Evolutionary conservation across 2,797 vertebrate genomes (phyloP).

Genomic region (Naso thynnoides): DNA sequence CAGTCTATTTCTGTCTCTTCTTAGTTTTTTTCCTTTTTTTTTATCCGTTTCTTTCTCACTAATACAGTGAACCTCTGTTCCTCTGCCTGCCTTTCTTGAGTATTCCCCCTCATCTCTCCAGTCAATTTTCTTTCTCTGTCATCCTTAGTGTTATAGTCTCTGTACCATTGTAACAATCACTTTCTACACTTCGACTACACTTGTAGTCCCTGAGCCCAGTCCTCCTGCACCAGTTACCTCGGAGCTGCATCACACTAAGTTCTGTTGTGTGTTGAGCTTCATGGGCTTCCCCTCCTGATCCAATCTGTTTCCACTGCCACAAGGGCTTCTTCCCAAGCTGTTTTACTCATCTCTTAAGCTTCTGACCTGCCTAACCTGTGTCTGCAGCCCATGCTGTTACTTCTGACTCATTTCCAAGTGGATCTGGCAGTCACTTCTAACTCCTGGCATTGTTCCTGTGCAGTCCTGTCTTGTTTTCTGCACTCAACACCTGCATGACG

Average conservation of each 20-base stretch:
- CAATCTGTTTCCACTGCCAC: background rate
- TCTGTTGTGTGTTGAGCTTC: background rate
- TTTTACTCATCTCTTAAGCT: background rate
- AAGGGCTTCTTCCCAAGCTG: background rate
- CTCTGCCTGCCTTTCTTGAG: background rate
- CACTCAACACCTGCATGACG: no score
- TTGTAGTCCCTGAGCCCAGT: no score
- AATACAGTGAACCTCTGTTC: background rate
- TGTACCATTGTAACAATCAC: no score
- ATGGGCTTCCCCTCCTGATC: background rate
- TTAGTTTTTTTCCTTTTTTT: background rate
- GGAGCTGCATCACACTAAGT: background rate
- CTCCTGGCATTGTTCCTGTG: background rate
- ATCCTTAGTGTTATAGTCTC: background rate
- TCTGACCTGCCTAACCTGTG: background rate
- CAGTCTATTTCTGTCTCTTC: no score
- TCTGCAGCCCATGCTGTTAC: conserved; percentile 1
- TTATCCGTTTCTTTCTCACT: background rate
- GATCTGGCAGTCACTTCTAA: background rate
- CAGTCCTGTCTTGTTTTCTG: background rate
- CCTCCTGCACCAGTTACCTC: background rate
- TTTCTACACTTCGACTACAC: no score
- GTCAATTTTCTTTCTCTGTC: background rate
- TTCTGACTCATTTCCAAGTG: background rate
- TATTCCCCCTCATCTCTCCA: no score